Evolutionary conservation across 1,140 invertebrate genomes (phyloP), one percentile per base, ranked within the genome.

Genomic region (Euwallacea similis): DNA sequence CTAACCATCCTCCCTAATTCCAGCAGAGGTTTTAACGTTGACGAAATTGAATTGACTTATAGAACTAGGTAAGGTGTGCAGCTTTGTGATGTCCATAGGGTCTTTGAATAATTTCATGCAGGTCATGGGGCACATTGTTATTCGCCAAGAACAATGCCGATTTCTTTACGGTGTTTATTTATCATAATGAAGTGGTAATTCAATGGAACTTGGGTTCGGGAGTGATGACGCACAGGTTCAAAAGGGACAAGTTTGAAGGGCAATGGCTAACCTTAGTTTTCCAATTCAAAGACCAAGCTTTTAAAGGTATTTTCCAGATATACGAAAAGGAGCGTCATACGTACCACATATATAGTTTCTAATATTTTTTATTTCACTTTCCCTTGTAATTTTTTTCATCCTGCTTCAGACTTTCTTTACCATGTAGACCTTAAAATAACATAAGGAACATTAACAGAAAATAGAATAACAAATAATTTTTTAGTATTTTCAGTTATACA

Each of bases 61-160:
- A 85, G 91, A 76, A 92, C 90, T 6, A 59, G 70, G 64, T 65
- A 42, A 42, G 59, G 16, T 0, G n/a, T 41, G n/a, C 33, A 42
- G 42, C 9, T 13, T 43, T 43, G 11, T 15, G 0, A 44, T 60
- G 13, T 68, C 56, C 11, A n/a, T 21, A n/a, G 8, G n/a, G 7
- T 60, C 7, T 16, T 60, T 60, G 7, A 61, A 0, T 21, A 55
- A 33, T 58, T 67, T 58, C 43, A 11, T 69, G 54, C 59, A 89
- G 89, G 41, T 88, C 86, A 6, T 91, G 91, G 50, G 91, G 92
- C 64, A 92, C 89, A 11, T 74, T 92, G 9, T 82, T 93, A 65
- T 86, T 87, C 65, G 84, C 86, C 56, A 79, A 82, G 41, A 84
- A 87, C 58, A 83, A 85, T 7, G 84, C 85, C n/a, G 83, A 84